These are phyloP conservation scores for Micrasema longulum DNA, from an alignment of 1,140 invertebrate species.

Conservation along the genomic window DNA sequence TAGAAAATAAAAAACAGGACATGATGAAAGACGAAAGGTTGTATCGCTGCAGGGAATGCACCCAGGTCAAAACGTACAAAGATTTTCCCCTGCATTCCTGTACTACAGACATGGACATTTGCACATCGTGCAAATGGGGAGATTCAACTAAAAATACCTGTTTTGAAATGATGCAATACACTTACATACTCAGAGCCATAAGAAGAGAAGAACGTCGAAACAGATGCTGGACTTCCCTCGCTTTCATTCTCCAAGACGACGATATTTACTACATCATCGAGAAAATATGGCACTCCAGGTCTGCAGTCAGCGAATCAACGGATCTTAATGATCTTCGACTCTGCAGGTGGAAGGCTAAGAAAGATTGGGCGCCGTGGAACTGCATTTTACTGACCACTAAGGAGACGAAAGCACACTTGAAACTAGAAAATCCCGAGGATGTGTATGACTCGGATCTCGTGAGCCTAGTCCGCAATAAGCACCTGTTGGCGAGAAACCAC, in stretches of 20 bases:
- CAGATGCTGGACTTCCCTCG: conserved; percentile 69
- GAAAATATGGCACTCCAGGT: conserved; percentile 76
- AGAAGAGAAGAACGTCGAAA: conserved; percentile 70
- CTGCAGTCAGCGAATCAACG: conserved; percentile 71
- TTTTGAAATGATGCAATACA: conserved; percentile 72
- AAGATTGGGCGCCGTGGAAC: conserved; percentile 81
- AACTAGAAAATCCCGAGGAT: conserved; percentile 64
- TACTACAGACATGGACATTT: conserved; percentile 64
- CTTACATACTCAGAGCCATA: conserved; percentile 71
- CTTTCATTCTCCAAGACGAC: conserved; percentile 72
- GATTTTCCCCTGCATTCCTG: conserved; percentile 64
- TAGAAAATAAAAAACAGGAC: conserved; percentile 63
- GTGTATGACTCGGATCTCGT: conserved; percentile 70
- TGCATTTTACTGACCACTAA: conserved; percentile 75
- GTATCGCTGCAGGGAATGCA: conserved; percentile 68
- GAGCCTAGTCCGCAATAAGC: conserved; percentile 62
- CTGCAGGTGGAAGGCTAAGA: conserved; percentile 69
- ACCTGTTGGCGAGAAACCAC: conserved; percentile 63
- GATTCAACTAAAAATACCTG: conserved; percentile 65
- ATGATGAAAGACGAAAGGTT: conserved; percentile 67
- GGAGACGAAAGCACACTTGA: conserved; percentile 73
- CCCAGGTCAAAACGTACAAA: conserved; percentile 67
- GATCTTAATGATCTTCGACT: conserved; percentile 72
- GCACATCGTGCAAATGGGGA: conserved; percentile 69
- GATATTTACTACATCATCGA: conserved; percentile 76